Evolutionary conservation across 2,797 vertebrate species (phyloP).

Genomic region (Tapera naevia): DNA sequence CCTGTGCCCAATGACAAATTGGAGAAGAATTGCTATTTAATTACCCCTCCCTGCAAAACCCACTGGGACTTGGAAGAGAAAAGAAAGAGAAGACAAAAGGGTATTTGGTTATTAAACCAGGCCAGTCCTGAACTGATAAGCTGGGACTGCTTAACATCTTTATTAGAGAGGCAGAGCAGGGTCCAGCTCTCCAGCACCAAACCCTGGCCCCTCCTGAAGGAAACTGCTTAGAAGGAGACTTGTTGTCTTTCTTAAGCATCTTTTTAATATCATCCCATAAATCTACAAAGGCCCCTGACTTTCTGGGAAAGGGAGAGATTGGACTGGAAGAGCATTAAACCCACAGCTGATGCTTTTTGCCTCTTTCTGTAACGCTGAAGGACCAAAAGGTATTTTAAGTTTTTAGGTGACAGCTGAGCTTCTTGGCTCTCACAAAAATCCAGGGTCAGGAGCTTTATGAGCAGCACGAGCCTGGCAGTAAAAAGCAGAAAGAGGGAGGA

Average conservation of each 20-base stretch:
- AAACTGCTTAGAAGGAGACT: not conserved
- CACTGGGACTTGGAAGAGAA: not conserved
- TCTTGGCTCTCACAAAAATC: not conserved
- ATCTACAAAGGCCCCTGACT: not conserved
- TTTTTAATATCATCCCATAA: not conserved
- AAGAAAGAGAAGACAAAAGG: not conserved
- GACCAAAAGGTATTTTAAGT: slow-evolving; percentile 51
- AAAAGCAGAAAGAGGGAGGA: not conserved
- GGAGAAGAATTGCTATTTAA: not conserved
- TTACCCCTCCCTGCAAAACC: not conserved
- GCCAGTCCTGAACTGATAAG: not conserved
- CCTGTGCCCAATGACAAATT: not conserved
- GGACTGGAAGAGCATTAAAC: not conserved
- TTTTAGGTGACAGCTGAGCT: slow-evolving; percentile 9
- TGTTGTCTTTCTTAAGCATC: not conserved
- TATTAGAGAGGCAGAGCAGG: not conserved
- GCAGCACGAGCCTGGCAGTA: slow-evolving; percentile 22
- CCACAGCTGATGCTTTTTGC: not conserved
- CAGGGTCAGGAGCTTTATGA: slow-evolving; percentile 54
- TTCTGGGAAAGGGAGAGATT: not conserved
- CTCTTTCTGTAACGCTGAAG: not conserved
- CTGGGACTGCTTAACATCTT: not conserved
- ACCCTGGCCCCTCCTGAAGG: not conserved
- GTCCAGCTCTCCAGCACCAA: not conserved
- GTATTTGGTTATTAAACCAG: not conserved